Percentiles rank a stretch among this genome's conserved stretches.
Evolutionary conservation across 2,888 invertebrate species (phyloP).

Genomic region (Parapristionchus giblindavisi): DNA sequence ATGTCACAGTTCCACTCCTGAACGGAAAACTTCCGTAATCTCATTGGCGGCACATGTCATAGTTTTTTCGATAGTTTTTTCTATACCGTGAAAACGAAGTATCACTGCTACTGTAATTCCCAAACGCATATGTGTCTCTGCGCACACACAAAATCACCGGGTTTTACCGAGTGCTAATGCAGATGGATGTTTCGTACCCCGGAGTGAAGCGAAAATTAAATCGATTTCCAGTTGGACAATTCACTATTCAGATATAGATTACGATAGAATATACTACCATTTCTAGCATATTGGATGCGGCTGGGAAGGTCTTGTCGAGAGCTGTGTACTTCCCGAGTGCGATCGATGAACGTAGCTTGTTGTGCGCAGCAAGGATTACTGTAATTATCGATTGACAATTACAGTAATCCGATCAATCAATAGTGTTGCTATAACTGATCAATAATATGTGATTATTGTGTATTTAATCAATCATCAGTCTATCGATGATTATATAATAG

Average conservation of each 20-base stretch:
- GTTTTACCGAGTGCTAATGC: too few species aligned
- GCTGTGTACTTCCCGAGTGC: constrained; percentile 15
- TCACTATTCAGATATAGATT: background rate
- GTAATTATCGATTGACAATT: background rate
- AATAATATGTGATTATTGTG: too few species aligned
- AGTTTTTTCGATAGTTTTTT: background rate
- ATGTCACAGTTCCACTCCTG: constrained; percentile 29
- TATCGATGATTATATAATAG: too few species aligned
- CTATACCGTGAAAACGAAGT: too few species aligned
- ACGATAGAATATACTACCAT: too few species aligned
- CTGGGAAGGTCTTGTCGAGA: background rate
- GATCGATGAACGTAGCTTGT: constrained; percentile 17
- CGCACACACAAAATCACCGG: too few species aligned
- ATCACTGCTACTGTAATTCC: too few species aligned
- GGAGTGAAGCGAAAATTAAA: too few species aligned
- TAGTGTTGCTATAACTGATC: too few species aligned
- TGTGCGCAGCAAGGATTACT: constrained; percentile 22
- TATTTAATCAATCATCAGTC: too few species aligned
- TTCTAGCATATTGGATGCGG: constrained; percentile 21
- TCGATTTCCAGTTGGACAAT: background rate
- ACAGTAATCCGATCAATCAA: background rate
- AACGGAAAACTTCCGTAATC: background rate
- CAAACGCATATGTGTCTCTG: too few species aligned
- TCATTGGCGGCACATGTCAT: background rate
- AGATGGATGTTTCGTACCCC: too few species aligned